A percentile compares a stretch with the other conserved stretches of the same genome.
These are phyloP conservation scores for Atta texana DNA, from an alignment of 1,140 invertebrate genomes.

Conservation along the genomic window DNA sequence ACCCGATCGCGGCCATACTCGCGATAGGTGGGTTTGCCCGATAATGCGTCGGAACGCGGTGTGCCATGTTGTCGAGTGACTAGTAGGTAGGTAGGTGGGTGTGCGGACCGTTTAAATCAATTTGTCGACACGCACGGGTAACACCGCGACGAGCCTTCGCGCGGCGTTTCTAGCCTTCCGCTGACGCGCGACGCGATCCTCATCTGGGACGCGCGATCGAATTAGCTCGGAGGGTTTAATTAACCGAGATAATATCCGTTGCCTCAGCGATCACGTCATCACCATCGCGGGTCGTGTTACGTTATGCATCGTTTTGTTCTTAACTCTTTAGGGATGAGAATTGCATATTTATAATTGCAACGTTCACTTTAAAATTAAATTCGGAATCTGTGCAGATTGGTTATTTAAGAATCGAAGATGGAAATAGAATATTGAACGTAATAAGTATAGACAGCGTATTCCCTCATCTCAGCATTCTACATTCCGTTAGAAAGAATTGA, in stretches of 20 bases:
- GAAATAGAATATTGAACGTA: no score
- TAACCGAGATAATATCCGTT: not conserved
- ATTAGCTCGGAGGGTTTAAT: not conserved
- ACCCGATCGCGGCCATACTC: constrained; percentile 10
- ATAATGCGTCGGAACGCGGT: constrained; percentile 31
- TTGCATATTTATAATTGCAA: no score
- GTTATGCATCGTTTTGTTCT: not conserved
- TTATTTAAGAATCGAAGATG: no score
- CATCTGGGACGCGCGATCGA: not conserved
- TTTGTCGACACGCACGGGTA: constrained; percentile 71
- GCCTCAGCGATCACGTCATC: not conserved
- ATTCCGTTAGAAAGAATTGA: no score
- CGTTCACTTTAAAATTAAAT: no score
- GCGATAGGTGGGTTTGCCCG: constrained; percentile 34
- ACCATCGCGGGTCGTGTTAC: not conserved
- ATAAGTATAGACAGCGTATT: no score
- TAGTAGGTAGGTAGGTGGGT: constrained; percentile 55
- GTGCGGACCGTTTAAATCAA: constrained; percentile 75
- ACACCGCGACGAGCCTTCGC: constrained; percentile 39
- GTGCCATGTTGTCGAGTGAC: constrained; percentile 54
- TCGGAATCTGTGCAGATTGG: no score
- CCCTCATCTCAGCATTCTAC: no score
- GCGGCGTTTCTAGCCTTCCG: constrained; percentile 53
- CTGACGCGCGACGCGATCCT: constrained; percentile 39
- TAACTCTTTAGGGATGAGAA: not conserved